Evolutionary conservation across 2,888 invertebrate genomes (phyloP).

Genomic region (Pheosia tremula): DNA sequence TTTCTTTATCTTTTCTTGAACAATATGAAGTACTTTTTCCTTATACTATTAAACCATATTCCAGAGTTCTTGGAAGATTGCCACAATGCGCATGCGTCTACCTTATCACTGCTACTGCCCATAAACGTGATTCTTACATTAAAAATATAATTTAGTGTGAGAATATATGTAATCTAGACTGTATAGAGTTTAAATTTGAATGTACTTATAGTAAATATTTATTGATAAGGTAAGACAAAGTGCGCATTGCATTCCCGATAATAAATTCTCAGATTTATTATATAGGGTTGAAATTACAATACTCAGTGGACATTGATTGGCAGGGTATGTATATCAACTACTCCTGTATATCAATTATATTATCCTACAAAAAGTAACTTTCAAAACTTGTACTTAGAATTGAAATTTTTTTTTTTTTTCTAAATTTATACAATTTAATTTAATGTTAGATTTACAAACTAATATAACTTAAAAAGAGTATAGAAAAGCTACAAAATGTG

Average conservation of each 20-base stretch:
- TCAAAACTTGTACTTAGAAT: neutral
- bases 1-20: neutral
- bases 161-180: neutral
- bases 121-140: neutral
- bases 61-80: neutral
- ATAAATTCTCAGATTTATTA: too few species aligned
- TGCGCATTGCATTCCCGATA: neutral
- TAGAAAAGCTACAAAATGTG: too few species aligned
- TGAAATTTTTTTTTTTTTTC: too few species aligned
- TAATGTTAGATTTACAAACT: too few species aligned
- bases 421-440: too few species aligned
- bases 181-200: neutral
- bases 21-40: neutral
- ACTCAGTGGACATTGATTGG: neutral
- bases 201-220: neutral
- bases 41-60: neutral
- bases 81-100: neutral
- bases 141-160: neutral
- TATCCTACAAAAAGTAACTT: neutral
- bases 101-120: neutral
- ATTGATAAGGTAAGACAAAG: neutral
- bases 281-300: too few species aligned
- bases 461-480: too few species aligned
- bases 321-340: neutral
- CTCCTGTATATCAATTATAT: neutral